Conservation (phyloP, 1,140 invertebrate genomes). For the Caerostris darwini region DNA sequence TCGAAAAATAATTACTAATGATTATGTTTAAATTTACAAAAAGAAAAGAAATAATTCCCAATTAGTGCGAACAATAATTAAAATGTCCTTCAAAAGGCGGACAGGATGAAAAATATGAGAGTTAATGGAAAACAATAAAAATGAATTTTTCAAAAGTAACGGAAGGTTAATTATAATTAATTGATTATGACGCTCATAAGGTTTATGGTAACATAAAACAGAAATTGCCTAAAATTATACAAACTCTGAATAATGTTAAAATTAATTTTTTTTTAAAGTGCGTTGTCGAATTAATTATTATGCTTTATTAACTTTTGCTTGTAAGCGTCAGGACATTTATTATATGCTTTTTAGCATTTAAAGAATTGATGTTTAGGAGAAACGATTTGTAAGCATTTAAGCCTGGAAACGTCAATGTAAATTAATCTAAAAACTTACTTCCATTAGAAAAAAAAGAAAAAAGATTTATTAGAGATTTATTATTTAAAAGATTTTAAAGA, state of each 20-base stretch:
- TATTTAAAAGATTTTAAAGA: not conserved
- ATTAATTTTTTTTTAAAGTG: not conserved
- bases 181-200: not conserved
- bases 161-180: not conserved
- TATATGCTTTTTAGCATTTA: not conserved
- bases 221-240: not conserved
- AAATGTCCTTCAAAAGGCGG: not conserved
- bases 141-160: not conserved
- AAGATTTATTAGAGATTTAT: not conserved
- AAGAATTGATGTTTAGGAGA: not conserved
- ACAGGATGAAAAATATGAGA: not conserved
- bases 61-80: conserved; percentile 15
- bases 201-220: not conserved
- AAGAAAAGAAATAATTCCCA: not conserved
- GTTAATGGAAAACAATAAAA: not conserved
- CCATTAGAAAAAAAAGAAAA: not conserved
- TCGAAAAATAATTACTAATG: not conserved
- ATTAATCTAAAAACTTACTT: conserved; percentile 20
- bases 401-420: not conserved
- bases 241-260: not conserved
- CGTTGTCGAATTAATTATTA: not conserved
- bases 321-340: not conserved
- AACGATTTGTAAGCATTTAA: not conserved
- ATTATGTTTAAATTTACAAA: not conserved
- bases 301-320: not conserved